Evolutionary conservation across 2,888 invertebrate species (phyloP).

Genomic region (Xylocampa areola): DNA sequence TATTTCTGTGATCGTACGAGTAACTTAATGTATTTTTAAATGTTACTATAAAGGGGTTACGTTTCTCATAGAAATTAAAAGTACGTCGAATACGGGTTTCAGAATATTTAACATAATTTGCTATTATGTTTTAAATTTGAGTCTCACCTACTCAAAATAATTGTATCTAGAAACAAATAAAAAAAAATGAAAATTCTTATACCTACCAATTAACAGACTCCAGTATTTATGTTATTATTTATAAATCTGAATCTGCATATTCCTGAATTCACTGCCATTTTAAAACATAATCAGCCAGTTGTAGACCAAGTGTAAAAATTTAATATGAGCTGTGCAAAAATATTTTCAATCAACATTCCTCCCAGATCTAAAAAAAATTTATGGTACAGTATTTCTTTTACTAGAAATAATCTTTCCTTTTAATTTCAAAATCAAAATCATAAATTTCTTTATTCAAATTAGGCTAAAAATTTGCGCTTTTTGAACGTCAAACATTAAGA

Average conservation of each 20-base stretch:
- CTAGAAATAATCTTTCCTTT: too few species aligned
- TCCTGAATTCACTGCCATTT: conserved; percentile 42
- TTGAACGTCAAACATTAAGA: too few species aligned
- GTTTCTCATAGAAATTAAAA: conserved; percentile 41
- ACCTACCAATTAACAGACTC: neutral
- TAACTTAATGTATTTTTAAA: conserved; percentile 51
- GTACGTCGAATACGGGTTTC: conserved; percentile 35
- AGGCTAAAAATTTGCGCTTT: too few species aligned
- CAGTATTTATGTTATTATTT: conserved; percentile 31
- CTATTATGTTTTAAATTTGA: neutral
- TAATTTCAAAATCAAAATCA: too few species aligned
- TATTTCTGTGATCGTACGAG: conserved; percentile 56
- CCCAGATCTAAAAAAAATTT: neutral
- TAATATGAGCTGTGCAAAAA: neutral
- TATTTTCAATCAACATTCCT: neutral
- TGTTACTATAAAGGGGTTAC: conserved; percentile 27
- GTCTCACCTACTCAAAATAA: too few species aligned
- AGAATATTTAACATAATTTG: conserved; percentile 5
- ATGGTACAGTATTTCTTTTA: too few species aligned
- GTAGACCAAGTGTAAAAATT: conserved; percentile 13
- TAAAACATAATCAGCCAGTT: conserved; percentile 9
- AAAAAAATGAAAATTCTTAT: neutral
- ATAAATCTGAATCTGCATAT: conserved; percentile 16
- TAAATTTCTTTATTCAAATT: too few species aligned
- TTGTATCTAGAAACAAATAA: too few species aligned